These are phyloP conservation scores for Muraenolepis orangiensis DNA, from an alignment of 2,797 vertebrate species.

Conservation along the genomic window DNA sequence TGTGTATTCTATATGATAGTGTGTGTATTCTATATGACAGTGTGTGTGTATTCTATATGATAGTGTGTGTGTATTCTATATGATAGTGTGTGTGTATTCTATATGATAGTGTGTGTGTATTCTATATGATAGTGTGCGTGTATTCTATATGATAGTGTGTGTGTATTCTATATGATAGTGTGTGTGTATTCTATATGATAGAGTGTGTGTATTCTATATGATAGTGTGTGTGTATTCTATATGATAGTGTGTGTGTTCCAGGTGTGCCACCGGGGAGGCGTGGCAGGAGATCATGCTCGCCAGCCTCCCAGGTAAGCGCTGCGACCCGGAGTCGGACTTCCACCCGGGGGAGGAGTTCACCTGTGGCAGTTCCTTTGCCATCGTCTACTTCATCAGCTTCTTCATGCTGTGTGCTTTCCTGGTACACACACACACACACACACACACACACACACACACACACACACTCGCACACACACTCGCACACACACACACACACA, in stretches of 20 bases:
- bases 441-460: background rate
- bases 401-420: slow-evolving; percentile 97
- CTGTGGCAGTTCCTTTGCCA: slow-evolving; percentile 94
- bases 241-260: slow-evolving; percentile 39
- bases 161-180: no score
- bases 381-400: slow-evolving; percentile 97
- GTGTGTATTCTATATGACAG: no score
- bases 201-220: no score
- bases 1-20: no score
- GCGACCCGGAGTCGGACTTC: slow-evolving; percentile 89
- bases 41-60: no score
- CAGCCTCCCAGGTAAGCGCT: slow-evolving; percentile 89
- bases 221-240: background rate
- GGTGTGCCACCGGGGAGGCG: slow-evolving; percentile 96
- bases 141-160: no score
- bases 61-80: no score
- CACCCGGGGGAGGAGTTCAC: slow-evolving; percentile 88
- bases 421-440: slow-evolving; percentile 70
- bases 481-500: background rate
- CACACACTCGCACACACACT: background rate
- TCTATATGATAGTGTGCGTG: no score
- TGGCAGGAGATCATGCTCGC: slow-evolving; percentile 99
- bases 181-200: no score
- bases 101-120: no score
- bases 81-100: no score